Conservation (phyloP, 2,113 vertebrate species). For the Regulus satrapa region DNA sequence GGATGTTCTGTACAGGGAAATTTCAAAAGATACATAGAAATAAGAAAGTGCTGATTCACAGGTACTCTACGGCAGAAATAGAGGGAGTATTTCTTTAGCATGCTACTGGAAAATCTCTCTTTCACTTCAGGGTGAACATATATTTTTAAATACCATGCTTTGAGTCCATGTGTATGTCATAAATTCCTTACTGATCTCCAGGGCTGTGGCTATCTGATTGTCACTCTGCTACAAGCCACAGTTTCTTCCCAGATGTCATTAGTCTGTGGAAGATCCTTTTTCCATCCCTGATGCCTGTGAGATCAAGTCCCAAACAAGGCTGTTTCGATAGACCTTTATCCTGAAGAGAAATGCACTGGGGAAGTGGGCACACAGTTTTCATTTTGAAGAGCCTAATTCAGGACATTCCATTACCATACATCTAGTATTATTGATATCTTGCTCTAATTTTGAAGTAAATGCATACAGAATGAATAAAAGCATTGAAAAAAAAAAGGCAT, state of each 20-base stretch:
- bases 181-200: not conserved
- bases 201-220: rapidly evolving
- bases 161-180: not conserved
- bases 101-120: not conserved
- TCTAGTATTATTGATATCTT: not conserved
- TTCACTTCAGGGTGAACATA: not conserved
- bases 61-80: not conserved
- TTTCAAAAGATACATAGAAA: conserved; percentile 9
- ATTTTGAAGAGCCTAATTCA: not conserved
- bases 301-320: not conserved
- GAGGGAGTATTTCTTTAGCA: not conserved
- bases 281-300: not conserved
- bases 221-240: not conserved
- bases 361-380: not conserved
- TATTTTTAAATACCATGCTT: not conserved
- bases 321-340: not conserved
- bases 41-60: not conserved
- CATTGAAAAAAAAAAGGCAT: not conserved
- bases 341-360: not conserved
- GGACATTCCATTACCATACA: not conserved
- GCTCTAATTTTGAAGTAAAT: not conserved
- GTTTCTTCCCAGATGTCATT: not conserved
- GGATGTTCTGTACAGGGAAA: not conserved
- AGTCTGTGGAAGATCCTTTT: not conserved
- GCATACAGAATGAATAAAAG: not conserved